Base-by-base conservation (phyloP, 2,113 vertebrate genomes). In the Myotis yumanensis region DNA sequence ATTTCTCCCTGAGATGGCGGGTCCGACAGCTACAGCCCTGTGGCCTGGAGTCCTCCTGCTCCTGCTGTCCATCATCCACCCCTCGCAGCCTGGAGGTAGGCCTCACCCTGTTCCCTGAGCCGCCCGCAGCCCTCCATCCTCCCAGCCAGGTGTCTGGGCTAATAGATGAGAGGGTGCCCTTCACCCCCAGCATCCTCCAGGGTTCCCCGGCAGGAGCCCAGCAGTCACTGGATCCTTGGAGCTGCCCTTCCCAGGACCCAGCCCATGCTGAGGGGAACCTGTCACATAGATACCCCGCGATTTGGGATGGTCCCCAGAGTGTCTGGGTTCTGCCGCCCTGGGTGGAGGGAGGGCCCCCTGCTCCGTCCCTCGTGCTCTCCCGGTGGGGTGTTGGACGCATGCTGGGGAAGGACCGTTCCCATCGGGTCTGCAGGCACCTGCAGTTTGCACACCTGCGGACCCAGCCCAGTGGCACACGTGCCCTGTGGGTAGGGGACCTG, bases 1-100 rank as follows among this genome's bases (percentile, higher is more conserved):
- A 99, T 99, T 99, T 98, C 98, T 98, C 97, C 98, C 98, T 98
- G 98, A 99, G 99, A 99, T 99, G 99, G 99, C 99, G 98, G 98
- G 97, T 98, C 98, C 98, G 98, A 98, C 98, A 98, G 98, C 98
- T 96, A 98, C 98, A 97, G 97, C 97, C 98, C 98, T 99, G 97
- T 97, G 99, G 93, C 98, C 98, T 75, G 99, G 99, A 98, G 98
- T 97, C 90, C 76, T 97, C 80, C 92, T 98, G 98, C 98, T 99
- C 98, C 97, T 99, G 94, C 94, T 99, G 87, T 97, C 98, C 92
- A 95, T 99, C 98, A 98, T 98, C 97, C 98, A 98, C 92, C 98
- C 98, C 94, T 98, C 99, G 93, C 98, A 99, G 97, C 99, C 99
- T 97, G 99, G 99, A 99, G 99, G 99, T 99, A 99, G 99, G 99